Evolutionary conservation across 2,888 invertebrate genomes (phyloP).

Genomic region (Euproctis similis): DNA sequence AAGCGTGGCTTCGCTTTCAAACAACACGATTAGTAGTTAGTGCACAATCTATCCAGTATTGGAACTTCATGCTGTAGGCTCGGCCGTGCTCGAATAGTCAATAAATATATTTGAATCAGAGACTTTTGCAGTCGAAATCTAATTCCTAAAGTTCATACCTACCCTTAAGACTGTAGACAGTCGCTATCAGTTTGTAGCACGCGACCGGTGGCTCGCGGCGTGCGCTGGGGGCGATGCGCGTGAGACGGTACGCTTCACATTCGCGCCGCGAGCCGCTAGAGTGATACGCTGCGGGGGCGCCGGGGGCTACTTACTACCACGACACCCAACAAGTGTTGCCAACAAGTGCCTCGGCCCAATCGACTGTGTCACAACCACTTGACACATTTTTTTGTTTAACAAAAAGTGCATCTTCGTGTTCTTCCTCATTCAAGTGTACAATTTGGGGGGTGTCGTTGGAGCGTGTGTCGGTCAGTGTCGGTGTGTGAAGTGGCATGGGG

Average conservation of each 20-base stretch:
- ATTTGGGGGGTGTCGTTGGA: conserved; percentile 43
- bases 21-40: no score
- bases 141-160: no score
- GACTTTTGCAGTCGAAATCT: no score
- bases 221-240: conserved; percentile 55
- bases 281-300: conserved; percentile 54
- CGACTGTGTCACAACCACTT: conserved; percentile 16
- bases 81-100: no score
- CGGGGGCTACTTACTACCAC: conserved; percentile 36
- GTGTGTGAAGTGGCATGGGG: conserved; percentile 67
- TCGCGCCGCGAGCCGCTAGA: conserved; percentile 57
- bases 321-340: conserved; percentile 36
- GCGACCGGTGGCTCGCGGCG: conserved; percentile 45
- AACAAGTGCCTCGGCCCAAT: conserved; percentile 6
- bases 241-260: conserved; percentile 70
- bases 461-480: conserved; percentile 58
- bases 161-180: no score
- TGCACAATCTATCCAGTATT: no score
- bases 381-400: conserved; percentile 6
- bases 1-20: no score
- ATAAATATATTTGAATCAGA: no score
- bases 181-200: conserved; percentile 41
- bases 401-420: conserved; percentile 3
- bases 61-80: no score
- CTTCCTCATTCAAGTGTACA: conserved; percentile 4